These are phyloP conservation scores for Crotalus horridus DNA, from an alignment of 2,113 vertebrate species.

Conservation along the genomic window DNA sequence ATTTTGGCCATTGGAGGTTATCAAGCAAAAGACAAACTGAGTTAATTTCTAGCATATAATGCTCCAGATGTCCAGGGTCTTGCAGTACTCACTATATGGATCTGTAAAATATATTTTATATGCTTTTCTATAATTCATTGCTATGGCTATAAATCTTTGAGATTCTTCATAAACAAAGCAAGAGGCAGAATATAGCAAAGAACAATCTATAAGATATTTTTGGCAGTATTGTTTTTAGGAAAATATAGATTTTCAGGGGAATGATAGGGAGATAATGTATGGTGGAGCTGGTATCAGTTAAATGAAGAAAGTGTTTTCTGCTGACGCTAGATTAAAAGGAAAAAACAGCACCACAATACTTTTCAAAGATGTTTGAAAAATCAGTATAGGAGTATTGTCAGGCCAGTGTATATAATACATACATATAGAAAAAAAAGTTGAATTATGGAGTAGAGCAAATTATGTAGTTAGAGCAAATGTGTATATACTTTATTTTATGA, in stretches of 20 bases:
- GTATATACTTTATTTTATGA: not conserved
- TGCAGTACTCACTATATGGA: conserved; percentile 56
- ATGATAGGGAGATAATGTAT: conserved; percentile 17
- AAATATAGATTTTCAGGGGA: conserved; percentile 21
- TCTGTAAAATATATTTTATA: conserved; percentile 69
- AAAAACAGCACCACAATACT: not conserved
- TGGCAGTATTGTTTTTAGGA: not conserved
- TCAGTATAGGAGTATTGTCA: not conserved
- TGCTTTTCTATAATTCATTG: conserved; percentile 62
- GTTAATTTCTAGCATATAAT: conserved; percentile 74
- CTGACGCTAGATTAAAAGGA: conserved; percentile 7
- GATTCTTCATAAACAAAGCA: conserved; percentile 65
- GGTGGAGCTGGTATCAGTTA: not conserved
- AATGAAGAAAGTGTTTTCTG: not conserved
- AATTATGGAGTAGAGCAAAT: conserved; percentile 1
- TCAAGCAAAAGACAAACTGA: conserved; percentile 64
- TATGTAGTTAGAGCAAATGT: not conserved
- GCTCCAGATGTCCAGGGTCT: conserved; percentile 66
- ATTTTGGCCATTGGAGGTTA: conserved; percentile 61
- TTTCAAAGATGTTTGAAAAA: conserved; percentile 1
- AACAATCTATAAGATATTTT: conserved; percentile 44
- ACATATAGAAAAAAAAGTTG: not conserved
- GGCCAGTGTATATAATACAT: not conserved
- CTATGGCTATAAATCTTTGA: conserved; percentile 64
- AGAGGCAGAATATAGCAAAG: conserved; percentile 49